Evolutionary conservation across 2,113 vertebrate species (phyloP).

Genomic region (Fulmarus glacialis): DNA sequence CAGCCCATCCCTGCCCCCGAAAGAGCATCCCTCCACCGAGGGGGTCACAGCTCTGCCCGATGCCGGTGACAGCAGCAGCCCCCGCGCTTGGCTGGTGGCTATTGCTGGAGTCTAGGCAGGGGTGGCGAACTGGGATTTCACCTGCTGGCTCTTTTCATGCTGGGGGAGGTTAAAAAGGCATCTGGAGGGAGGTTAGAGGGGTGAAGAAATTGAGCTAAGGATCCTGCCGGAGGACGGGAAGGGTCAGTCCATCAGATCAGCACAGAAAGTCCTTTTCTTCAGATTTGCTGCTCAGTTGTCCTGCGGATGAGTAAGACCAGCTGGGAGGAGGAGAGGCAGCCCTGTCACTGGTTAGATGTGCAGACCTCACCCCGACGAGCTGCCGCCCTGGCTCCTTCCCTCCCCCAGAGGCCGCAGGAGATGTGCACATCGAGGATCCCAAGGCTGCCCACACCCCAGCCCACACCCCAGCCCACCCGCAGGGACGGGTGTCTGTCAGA

Average conservation of each 20-base stretch:
- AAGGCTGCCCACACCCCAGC: background rate
- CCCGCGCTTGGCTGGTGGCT: background rate
- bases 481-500: background rate
- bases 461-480: background rate
- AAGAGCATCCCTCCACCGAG: background rate
- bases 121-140: background rate
- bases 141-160: background rate
- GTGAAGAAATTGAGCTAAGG: background rate
- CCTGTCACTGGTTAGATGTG: background rate
- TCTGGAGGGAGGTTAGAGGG: background rate
- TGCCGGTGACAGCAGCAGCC: background rate
- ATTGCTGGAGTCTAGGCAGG: rapidly evolving
- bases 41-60: background rate
- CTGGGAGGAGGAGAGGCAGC: background rate
- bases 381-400: background rate
- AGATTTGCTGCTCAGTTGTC: background rate
- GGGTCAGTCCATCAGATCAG: background rate
- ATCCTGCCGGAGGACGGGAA: background rate
- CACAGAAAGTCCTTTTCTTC: background rate
- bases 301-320: background rate
- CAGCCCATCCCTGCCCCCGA: rapidly evolving
- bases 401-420: background rate
- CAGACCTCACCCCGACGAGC: background rate
- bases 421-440: background rate
- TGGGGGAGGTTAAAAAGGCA: background rate